These are phyloP conservation scores for Sinhomidia bicolor DNA, from an alignment of 2,888 invertebrate genomes.

Conservation along the genomic window DNA sequence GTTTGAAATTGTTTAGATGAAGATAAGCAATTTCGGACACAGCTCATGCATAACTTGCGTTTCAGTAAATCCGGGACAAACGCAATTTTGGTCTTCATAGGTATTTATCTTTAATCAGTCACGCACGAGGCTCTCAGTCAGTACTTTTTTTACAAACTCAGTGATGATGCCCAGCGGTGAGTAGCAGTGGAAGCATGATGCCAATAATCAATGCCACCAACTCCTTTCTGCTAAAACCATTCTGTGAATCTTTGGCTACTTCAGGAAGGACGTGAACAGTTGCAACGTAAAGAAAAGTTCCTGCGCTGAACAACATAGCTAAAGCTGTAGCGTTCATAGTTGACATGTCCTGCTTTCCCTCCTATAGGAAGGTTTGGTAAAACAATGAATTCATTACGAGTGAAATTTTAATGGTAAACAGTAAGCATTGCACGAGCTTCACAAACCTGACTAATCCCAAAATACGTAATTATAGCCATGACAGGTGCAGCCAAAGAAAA, in stretches of 20 bases:
- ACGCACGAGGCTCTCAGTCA: background rate
- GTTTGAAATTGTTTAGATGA: no score
- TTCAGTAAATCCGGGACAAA: no score
- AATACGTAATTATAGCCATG: slow-evolving; percentile 94
- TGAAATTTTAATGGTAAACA: slow-evolving; percentile 68
- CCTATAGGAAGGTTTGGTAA: slow-evolving; percentile 81
- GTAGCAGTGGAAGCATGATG: slow-evolving; percentile 91
- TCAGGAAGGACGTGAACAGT: slow-evolving; percentile 99
- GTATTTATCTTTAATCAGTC: background rate
- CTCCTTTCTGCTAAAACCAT: slow-evolving; percentile 89
- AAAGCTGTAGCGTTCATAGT: slow-evolving; percentile 97
- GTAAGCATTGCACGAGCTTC: no score
- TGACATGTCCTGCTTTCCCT: slow-evolving; percentile 94
- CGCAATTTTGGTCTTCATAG: no score
- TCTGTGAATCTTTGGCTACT: slow-evolving; percentile 84
- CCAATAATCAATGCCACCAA: slow-evolving; percentile 92
- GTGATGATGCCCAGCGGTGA: slow-evolving; percentile 97
- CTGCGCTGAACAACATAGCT: slow-evolving; percentile 99
- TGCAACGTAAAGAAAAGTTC: slow-evolving; percentile 99
- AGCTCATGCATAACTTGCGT: no score
- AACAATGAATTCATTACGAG: no score
- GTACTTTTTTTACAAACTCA: slow-evolving; percentile 81
- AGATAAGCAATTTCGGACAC: no score
- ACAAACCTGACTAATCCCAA: slow-evolving; percentile 88
- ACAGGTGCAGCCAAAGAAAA: slow-evolving; percentile 97